Evolutionary conservation across 2,797 vertebrate species (phyloP).

Genomic region (Nasua narica): DNA sequence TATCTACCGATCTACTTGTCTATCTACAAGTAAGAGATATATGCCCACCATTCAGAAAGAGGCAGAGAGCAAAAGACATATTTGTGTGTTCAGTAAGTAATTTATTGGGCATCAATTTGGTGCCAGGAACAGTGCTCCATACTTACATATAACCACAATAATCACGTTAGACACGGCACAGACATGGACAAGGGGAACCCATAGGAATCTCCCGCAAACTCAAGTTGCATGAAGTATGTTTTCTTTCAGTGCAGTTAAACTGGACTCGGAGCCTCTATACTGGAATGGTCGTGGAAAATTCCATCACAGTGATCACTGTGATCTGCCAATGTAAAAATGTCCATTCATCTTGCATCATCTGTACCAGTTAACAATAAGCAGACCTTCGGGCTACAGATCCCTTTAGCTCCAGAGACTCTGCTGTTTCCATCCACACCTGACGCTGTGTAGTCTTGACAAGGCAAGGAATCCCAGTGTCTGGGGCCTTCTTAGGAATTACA

Average conservation of each 20-base stretch:
- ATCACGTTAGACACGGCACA: neutral
- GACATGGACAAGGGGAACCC: neutral
- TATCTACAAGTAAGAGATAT: neutral
- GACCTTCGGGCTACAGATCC: no score
- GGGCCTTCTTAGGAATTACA: neutral
- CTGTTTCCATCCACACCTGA: neutral
- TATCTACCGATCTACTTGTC: neutral
- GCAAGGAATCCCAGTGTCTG: neutral
- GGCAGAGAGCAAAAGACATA: neutral
- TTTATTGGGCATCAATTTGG: neutral
- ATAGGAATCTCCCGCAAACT: neutral
- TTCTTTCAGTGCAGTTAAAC: neutral
- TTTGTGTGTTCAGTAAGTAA: neutral
- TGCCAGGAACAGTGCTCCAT: neutral
- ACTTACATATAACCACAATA: neutral
- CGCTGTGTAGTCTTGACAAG: neutral
- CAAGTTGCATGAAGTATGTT: neutral
- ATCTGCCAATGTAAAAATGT: neutral
- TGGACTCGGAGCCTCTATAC: neutral
- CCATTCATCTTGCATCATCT: neutral
- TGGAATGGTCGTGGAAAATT: neutral
- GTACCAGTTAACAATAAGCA: neutral
- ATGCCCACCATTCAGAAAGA: neutral
- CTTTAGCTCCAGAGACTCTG: neutral
- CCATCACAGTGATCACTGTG: neutral